Conservation (phyloP, 2,888 invertebrate species). For the Meandrusa payeni region DNA sequence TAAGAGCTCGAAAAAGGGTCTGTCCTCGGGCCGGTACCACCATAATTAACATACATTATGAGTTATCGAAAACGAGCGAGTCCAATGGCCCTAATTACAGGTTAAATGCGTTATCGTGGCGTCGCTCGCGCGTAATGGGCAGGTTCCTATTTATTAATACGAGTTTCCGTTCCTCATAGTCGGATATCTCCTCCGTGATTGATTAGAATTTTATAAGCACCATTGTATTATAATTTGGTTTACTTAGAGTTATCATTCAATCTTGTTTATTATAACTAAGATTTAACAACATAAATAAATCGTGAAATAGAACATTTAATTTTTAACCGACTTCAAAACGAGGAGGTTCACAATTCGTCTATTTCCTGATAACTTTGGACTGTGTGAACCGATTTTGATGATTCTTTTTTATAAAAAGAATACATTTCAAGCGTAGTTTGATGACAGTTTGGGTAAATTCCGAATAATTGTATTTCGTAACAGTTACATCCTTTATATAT, state of each 20-base stretch:
- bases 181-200: slow-evolving; percentile 60
- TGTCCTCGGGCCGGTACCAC: slow-evolving; percentile 61
- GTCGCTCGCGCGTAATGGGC: slow-evolving; percentile 56
- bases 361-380: too few species aligned
- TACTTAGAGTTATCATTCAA: slow-evolving; percentile 8
- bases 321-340: too few species aligned
- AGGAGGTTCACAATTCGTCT: too few species aligned
- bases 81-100: slow-evolving; percentile 70
- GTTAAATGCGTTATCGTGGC: slow-evolving; percentile 50
- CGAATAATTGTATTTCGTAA: too few species aligned
- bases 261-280: slow-evolving; percentile 5
- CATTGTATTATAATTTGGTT: slow-evolving; percentile 52
- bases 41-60: slow-evolving; percentile 79
- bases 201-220: slow-evolving; percentile 55
- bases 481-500: too few species aligned
- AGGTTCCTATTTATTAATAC: slow-evolving; percentile 68
- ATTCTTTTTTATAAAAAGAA: too few species aligned
- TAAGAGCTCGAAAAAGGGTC: slow-evolving; percentile 24
- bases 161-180: slow-evolving; percentile 57
- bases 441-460: too few species aligned
- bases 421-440: too few species aligned
- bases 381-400: too few species aligned
- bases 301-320: background rate
- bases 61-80: slow-evolving; percentile 75
- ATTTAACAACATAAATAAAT: background rate